These are phyloP conservation scores for Axinella damicornis DNA, from an alignment of 37 sponge, comb jelly and placozoan species.

Conservation along the genomic window DNA sequence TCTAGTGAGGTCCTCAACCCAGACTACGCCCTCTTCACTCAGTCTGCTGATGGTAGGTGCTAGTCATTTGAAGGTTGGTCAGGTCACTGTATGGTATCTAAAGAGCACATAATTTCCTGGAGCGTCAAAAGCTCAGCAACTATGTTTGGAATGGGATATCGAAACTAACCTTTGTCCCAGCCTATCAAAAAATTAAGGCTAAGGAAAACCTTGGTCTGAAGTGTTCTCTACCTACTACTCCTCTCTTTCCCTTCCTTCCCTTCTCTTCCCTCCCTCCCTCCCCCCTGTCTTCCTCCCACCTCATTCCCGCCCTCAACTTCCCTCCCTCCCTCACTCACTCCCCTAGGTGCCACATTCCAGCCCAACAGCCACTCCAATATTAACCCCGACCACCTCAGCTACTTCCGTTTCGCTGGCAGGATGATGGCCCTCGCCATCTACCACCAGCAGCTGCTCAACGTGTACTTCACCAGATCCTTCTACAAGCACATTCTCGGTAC, in stretches of 20 bases:
- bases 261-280: no score
- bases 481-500: slow-evolving; percentile 96
- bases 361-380: slow-evolving; percentile 93
- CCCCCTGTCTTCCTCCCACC: not conserved
- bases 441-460: slow-evolving; percentile 91
- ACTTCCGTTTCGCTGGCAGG: slow-evolving; percentile 94
- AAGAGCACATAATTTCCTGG: not conserved
- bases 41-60: slow-evolving; percentile 88
- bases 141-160: not conserved
- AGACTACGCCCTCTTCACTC: slow-evolving; percentile 97
- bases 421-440: slow-evolving; percentile 92
- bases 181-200: not conserved
- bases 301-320: not conserved
- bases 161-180: not conserved
- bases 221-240: not conserved
- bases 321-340: not conserved
- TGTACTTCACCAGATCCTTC: slow-evolving; percentile 98
- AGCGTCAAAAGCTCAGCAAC: not conserved
- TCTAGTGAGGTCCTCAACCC: slow-evolving; percentile 93
- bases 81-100: not conserved
- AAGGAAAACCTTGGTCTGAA: no score
- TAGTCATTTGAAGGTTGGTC: no score
- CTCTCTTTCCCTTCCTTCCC: no score
- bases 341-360: slow-evolving; percentile 90
- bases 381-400: slow-evolving; percentile 96